Conservation (phyloP, 1,140 invertebrate species). For the Idris sp. region DNA sequence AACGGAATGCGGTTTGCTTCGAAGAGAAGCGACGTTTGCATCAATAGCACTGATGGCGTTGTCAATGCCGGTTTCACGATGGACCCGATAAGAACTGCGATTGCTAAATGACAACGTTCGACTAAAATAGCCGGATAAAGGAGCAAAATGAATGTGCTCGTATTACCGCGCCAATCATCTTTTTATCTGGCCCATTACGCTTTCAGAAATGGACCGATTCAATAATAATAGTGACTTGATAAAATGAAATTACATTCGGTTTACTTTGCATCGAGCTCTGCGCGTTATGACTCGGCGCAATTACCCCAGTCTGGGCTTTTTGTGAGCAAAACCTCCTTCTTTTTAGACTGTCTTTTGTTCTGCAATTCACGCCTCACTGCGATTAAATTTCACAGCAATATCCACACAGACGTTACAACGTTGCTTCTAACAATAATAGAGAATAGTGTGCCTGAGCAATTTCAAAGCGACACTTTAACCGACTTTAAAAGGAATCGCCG, state of each 20-base stretch:
- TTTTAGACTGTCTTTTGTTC: too few species aligned
- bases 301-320: too few species aligned
- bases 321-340: too few species aligned
- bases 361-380: too few species aligned
- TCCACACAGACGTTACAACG: too few species aligned
- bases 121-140: conserved; percentile 23
- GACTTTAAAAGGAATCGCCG: too few species aligned
- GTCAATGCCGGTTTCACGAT: conserved; percentile 50
- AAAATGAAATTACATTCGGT: conserved; percentile 41
- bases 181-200: conserved; percentile 41
- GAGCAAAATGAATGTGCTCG: conserved; percentile 12
- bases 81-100: conserved; percentile 56
- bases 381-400: too few species aligned
- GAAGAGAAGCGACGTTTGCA: conserved; percentile 28
- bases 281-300: conserved; percentile 9
- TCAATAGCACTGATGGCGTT: conserved; percentile 46
- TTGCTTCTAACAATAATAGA: too few species aligned
- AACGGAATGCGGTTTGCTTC: conserved; percentile 46
- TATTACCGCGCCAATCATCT: conserved; percentile 61
- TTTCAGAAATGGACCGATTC: conserved; percentile 29
- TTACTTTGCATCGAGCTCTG: conserved; percentile 47
- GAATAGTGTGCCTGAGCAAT: too few species aligned
- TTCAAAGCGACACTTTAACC: too few species aligned
- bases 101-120: conserved; percentile 56
- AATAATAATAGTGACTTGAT: conserved; percentile 23